These are phyloP conservation scores for Limnodromus scolopaceus DNA, from an alignment of 2,797 vertebrate species.

Conservation along the genomic window DNA sequence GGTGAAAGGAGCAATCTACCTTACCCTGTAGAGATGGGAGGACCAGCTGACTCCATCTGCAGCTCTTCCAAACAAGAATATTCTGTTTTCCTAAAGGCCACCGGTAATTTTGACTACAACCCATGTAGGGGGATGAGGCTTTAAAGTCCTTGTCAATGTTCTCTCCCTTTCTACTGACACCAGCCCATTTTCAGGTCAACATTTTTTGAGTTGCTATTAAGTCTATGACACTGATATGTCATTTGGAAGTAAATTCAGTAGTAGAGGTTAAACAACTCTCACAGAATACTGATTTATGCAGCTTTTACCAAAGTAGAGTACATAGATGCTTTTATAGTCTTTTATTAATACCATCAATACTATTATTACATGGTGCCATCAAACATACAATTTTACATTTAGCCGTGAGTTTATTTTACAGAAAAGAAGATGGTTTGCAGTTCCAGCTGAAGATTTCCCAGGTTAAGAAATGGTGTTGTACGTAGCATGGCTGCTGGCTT, in stretches of 20 bases:
- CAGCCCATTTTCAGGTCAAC: not conserved
- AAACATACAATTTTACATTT: not conserved
- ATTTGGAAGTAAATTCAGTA: not conserved
- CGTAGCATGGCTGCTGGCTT: not conserved
- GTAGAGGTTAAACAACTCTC: not conserved
- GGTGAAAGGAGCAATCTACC: not conserved
- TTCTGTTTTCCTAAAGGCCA: not conserved
- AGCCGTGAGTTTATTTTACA: not conserved
- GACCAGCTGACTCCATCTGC: not conserved
- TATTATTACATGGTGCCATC: not conserved
- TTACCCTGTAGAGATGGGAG: not conserved
- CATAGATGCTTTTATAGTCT: not conserved
- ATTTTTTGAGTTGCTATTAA: not conserved
- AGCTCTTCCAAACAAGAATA: not conserved
- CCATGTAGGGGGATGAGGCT: not conserved
- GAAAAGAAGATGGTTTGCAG: not conserved
- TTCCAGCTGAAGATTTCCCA: not conserved
- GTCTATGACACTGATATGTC: not conserved
- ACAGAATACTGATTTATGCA: not conserved
- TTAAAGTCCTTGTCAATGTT: not conserved
- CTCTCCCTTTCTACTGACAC: not conserved
- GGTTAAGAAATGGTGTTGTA: not conserved
- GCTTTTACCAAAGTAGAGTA: not conserved
- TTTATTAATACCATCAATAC: not conserved
- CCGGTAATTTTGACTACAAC: not conserved